These are phyloP conservation scores for Stegodyphus mimosarum DNA, from an alignment of 1,140 invertebrate genomes.

Conservation along the genomic window DNA sequence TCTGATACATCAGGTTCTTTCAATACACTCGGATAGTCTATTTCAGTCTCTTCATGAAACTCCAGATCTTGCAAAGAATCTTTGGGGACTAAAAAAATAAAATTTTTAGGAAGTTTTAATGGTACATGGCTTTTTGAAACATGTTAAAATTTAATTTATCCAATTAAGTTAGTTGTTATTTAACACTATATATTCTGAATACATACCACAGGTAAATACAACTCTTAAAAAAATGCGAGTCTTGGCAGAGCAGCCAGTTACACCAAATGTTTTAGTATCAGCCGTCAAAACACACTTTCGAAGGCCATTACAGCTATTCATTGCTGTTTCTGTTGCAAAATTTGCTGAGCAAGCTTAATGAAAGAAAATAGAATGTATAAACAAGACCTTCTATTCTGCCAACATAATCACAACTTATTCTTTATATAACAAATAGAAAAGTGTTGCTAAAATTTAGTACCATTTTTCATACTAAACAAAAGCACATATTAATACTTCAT, in stretches of 20 bases:
- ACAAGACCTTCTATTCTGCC: neutral
- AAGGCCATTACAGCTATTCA: slow-evolving; percentile 59
- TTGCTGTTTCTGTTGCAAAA: slow-evolving; percentile 62
- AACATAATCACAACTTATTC: neutral
- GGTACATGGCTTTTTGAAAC: too few species aligned
- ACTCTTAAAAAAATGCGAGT: slow-evolving; percentile 61
- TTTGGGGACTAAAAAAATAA: slow-evolving; percentile 76
- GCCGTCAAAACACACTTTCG: slow-evolving; percentile 58
- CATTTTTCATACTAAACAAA: neutral
- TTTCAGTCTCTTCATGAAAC: slow-evolving; percentile 78
- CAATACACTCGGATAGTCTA: slow-evolving; percentile 68
- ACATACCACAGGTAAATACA: slow-evolving; percentile 75
- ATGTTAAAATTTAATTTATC: too few species aligned
- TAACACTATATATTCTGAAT: neutral
- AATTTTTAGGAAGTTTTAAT: neutral
- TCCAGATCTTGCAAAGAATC: slow-evolving; percentile 81
- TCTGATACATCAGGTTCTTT: slow-evolving; percentile 64
- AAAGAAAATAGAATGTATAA: neutral
- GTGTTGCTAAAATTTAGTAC: neutral
- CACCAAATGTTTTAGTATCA: slow-evolving; percentile 52
- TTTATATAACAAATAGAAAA: neutral
- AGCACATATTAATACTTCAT: neutral
- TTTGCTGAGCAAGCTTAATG: slow-evolving; percentile 62
- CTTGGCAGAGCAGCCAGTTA: slow-evolving; percentile 50
- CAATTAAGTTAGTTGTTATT: too few species aligned